Base-by-base conservation (phyloP, 2,888 invertebrate genomes). In the Eilema griseolum region DNA sequence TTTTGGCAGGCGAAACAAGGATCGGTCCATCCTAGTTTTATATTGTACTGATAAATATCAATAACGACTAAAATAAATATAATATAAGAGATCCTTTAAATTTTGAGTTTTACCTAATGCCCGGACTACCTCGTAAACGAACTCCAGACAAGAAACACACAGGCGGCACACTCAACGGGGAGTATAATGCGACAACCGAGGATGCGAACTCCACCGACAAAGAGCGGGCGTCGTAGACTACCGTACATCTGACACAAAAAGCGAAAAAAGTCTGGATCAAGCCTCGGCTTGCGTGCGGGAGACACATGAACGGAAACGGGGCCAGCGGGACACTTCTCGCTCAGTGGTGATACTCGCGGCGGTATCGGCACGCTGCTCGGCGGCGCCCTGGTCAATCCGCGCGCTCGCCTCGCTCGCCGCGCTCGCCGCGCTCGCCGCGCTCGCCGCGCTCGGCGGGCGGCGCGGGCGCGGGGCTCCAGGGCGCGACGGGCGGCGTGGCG, bases 401-500 rank as follows among this genome's bases (percentile, higher is more conserved):
- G 75, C 78, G 82, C 57, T 73, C 75, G 11, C 72, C 71, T 33
- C 74, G 71, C 56, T 70, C 71, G 24, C 74, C 26, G 75, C 82
- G 67, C 26, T 57, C 57, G 14, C 57, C 24, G 3, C 57, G 57
- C 57, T 59, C 59, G 26, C 59, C 14, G 0, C 60, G 60, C 31
- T 61, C 61, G 10, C 20, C 70, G 72, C 60, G 76, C 33, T 37
- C 61, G 74, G 28, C 71, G 67, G 65, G 57, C 70, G 75, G 24
- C 74, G 81, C 63, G 76, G 70, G 75, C 73, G 77, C 61, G 77
- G 92, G 93, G 75, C 86, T 83, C 93, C 93, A 92, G 8, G 93
- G 93, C 85, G 91, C 92, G 80, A 90, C 89, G 83, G 93, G 93
- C 37, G 90, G 91, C 56, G 92, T 89, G 76, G 81, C 74, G 28